Base-by-base conservation (phyloP, 2,113 vertebrate genomes). In the Myxocyprinus asiaticus region DNA sequence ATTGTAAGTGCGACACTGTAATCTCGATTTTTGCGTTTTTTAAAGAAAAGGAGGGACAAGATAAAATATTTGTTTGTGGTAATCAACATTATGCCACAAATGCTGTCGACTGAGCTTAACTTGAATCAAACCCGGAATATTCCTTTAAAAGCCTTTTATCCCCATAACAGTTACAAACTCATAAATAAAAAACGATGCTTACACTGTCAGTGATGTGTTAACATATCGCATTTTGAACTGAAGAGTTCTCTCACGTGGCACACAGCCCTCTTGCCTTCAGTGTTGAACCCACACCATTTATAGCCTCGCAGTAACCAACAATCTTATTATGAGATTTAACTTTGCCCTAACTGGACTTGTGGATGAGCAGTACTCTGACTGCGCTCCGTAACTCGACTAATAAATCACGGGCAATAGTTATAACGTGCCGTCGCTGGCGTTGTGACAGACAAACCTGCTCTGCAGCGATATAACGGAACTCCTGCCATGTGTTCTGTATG, bases 291-390 rank as follows among this genome's bases (percentile, higher is more conserved):
- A 86, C 82, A 85, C 89, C 89, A 87, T 93, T 91, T 90, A 86
- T 85, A 85, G 91, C 87, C 83, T 78, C 76, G 83, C 89, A 86
- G 79, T 89, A 86, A 89, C 86, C 84, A 89, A 85, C 92, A 93
- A 93, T 93, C 92, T 91, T 92, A 88, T 93, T 89, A 93, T 88
- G 88, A 92, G 90, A 91, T 92, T 90, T 91, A 92, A 90, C 90
- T 91, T 90, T 87, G 87, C 88, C 88, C 87, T 82, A 83, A 80
- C 85, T 85, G 86, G 89, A 90, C 88, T 79, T 87, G 84, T 88
- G 89, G 89, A 91, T 91, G 88, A 81, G 62, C 82, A 87, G 56
- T 86, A 73, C 53, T 83, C 85, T 33, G 22, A 33, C 22, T 33
- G 22, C 62, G 77, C 22, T 82, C 55, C 69, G 48, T 14, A 76